phyloP scores from a whole-genome alignment of 2,113 vertebrate species.

The Marmota flaviventris region DNA sequence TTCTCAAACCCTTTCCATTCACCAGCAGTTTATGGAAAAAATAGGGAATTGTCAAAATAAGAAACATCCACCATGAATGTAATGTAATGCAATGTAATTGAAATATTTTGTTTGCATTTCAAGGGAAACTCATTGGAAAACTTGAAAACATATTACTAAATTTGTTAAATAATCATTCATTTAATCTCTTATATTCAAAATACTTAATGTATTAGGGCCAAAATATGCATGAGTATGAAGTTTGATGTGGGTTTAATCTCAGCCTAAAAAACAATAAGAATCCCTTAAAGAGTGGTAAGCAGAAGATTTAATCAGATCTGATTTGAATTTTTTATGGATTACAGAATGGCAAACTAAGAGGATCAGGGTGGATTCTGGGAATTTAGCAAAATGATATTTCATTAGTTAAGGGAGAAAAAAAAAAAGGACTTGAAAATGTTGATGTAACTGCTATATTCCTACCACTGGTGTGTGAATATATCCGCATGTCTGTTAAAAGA shows the following conservation, averaged over 20 bases:
- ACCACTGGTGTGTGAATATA: neutral
- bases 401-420: neutral
- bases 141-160: neutral
- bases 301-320: neutral
- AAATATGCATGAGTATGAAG: neutral
- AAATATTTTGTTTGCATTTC: neutral
- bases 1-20: neutral
- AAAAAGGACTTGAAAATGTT: neutral
- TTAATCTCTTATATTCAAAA: neutral
- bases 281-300: too few relatives aligned
- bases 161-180: neutral
- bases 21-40: neutral
- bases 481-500: neutral
- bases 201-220: neutral
- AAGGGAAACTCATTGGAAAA: neutral
- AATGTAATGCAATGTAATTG: neutral
- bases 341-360: neutral
- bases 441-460: neutral
- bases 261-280: too few relatives aligned
- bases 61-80: neutral
- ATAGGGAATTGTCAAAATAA: neutral
- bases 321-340: neutral
- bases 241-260: neutral
- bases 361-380: neutral
- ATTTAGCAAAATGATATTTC: neutral